Evolutionary conservation across 2,797 vertebrate genomes (phyloP), one percentile per base, ranked within the genome.

Genomic region (Balearica regulorum): DNA sequence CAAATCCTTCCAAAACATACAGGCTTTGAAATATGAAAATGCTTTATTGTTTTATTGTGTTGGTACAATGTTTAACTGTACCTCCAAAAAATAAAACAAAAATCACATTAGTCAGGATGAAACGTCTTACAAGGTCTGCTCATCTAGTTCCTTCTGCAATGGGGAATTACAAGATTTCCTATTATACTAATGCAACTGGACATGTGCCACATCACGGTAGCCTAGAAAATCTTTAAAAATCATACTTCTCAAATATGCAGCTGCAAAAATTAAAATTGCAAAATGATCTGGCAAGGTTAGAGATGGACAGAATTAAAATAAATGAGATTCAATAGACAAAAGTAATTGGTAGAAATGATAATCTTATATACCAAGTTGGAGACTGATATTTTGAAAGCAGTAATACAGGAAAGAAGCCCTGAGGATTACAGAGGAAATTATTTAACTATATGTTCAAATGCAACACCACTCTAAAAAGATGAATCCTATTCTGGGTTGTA

Each of bases 231-330:
- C 65, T 81, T 76, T 86, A 1, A 94, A 93, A 91, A 70, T 33
- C 62, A 58, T 60, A 35, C 28, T 88, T 83, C 70, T 89, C 79
- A 88, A 79, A 88, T 49, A 90, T 41, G 94, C 89, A 95, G 82
- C 69, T 93, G 79, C 75, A 91, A 92, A 94, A 79, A 95, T 94
- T 88, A 97, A 88, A 94, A 96, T 48, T 95, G 54, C 46, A 93
- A 77, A 91, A 91, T 66, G 18, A 92, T 65, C 72, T 91, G 84
- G 69, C 87, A 96, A 91, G 46, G 22, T 88, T 87, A 88, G 76
- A 90, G 25, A 87, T 66, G 54, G 87, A 66, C 10, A 86, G 69
- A 91, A 95, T 87, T 81, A 89, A 96, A 96, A 91, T 44, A 93
- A 91, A 94, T 88, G 39, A 93, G 79, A 94, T 95, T 90, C 83